Conservation (phyloP, 2,113 vertebrate genomes). For the Colossoma macropomum region DNA sequence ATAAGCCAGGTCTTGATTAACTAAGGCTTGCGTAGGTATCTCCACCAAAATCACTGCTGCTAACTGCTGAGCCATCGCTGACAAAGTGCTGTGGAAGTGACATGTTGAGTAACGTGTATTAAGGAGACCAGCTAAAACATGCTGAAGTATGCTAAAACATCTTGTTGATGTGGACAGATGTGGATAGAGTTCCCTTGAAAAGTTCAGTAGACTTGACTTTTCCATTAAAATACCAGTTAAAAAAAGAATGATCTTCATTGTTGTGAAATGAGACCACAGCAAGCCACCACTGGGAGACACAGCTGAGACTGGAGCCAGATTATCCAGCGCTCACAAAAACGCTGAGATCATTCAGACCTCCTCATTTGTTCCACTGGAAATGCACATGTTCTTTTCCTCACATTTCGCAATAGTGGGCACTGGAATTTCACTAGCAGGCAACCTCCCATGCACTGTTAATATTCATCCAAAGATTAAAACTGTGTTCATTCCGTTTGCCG, state of each 20-base stretch:
- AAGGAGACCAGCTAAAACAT: neutral
- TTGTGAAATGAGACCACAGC: neutral
- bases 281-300: neutral
- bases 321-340: slow-evolving; percentile 6
- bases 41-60: neutral
- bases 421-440: slow-evolving; percentile 18
- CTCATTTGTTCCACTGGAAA: slow-evolving; percentile 49
- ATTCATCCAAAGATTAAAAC: neutral
- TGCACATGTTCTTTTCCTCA: slow-evolving; percentile 6
- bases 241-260: neutral
- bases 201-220: neutral
- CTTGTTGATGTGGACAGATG: neutral
- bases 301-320: slow-evolving; percentile 8
- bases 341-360: slow-evolving; percentile 29
- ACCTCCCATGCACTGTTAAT: slow-evolving; percentile 9
- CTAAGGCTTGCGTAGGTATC: neutral
- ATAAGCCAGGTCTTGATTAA: neutral
- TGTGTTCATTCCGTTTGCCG: neutral
- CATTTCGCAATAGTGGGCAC: slow-evolving; percentile 12
- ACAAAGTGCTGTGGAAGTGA: no score
- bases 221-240: neutral
- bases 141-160: neutral
- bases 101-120: neutral
- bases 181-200: neutral
- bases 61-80: slow-evolving; percentile 10